phyloP scores from a whole-genome alignment of 1,140 invertebrate species.

The Araneus ventricosus region DNA sequence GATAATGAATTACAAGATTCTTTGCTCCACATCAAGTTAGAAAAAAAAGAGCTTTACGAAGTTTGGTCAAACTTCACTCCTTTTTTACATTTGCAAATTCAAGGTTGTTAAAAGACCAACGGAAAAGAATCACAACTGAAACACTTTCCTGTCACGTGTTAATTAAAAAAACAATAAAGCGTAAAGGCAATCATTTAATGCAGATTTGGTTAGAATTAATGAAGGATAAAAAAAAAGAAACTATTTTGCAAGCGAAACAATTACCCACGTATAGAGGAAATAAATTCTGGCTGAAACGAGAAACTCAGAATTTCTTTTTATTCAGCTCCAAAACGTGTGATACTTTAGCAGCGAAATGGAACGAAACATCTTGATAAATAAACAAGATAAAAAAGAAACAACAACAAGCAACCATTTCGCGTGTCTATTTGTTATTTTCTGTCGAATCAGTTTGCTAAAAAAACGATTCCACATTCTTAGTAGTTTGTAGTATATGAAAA shows the following conservation, averaged over 20 bases:
- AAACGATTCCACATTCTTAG: not conserved
- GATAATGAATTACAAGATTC: constrained; percentile 46
- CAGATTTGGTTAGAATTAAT: not conserved
- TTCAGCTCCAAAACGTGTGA: not conserved
- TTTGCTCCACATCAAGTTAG: not conserved
- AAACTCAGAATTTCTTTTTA: not conserved
- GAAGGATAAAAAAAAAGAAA: not conserved
- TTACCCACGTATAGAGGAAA: not conserved
- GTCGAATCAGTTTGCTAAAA: not conserved
- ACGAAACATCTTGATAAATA: constrained; percentile 3
- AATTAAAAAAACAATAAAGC: not conserved
- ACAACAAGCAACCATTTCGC: not conserved
- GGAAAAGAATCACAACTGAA: not conserved
- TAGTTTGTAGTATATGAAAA: not conserved
- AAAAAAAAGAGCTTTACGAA: not conserved
- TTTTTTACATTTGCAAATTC: not conserved
- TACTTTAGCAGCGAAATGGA: not conserved
- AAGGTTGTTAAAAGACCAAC: not conserved
- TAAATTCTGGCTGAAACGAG: not conserved
- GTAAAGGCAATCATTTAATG: not conserved
- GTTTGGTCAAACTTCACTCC: not conserved
- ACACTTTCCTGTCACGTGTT: not conserved
- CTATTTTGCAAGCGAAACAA: not conserved
- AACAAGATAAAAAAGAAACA: not conserved
- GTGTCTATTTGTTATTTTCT: constrained; percentile 10